Evolutionary conservation across 2,888 invertebrate species (phyloP), one percentile per base, ranked within the genome.

Genomic region (Creontiades dilutus): DNA sequence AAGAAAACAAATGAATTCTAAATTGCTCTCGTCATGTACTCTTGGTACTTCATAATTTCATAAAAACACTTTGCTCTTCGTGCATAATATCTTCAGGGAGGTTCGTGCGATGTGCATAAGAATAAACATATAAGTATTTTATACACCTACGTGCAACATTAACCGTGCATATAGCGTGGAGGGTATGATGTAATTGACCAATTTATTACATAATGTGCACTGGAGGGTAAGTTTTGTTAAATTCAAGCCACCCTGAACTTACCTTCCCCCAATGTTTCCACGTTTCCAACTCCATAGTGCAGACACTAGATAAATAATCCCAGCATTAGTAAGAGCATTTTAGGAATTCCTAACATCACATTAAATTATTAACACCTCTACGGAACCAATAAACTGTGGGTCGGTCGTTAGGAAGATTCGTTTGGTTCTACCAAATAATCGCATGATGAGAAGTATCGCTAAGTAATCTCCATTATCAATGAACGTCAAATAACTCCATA

Each of bases 251-350:
- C 19, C 68, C 61, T 61, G 46, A 61, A 81, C 88, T 88, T 88
- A 88, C 88, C 88, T 88, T 57, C 86, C 88, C 80, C 81, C 78
- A 55, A 80, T 28, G 88, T 52, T 52, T 68, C 80, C 19, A 27
- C 47, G 57, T 46, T 27, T 52, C 80, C 80, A 37, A 12, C 88
- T 80, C 88, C 88, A 78, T 80, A 19, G 88, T 55, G 61, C 48
- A 78, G 88, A 87, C 88, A 81, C 88, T 88, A 88, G 78, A 88
- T 88, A 78, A 88, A 88, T 88, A 88, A 88, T 80, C 80, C 88
- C 86, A 86, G 13, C 52, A 81, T 88, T 88, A 88, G 88, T 88
- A 68, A 14, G 57, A 57, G 52, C 82, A 82, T n/a, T 37, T n/a
- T 52, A 48, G n/a, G 23, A 14, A 52, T 52, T 27, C 82, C 82